Percentiles rank a stretch among this genome's conserved stretches.
These are phyloP conservation scores for Pterostichus niger DNA, from an alignment of 2,888 invertebrate genomes.

Conservation along the genomic window DNA sequence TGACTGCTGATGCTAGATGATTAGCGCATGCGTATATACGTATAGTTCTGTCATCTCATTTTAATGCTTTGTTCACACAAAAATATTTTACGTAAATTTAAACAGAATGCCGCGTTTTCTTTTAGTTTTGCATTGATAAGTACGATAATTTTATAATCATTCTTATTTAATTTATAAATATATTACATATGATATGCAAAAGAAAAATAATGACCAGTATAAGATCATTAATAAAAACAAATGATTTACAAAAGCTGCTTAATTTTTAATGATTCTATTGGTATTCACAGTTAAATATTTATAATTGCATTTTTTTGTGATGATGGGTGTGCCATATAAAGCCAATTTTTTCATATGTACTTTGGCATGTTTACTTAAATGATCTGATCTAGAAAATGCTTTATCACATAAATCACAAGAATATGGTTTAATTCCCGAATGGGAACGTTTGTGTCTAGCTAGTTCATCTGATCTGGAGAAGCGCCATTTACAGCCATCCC, in stretches of 20 bases:
- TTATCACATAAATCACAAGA: slow-evolving; percentile 93
- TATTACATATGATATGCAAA: not conserved
- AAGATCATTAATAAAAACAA: not conserved
- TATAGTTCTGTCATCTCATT: slow-evolving; percentile 18
- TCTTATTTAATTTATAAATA: slow-evolving; percentile 3
- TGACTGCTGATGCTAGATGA: not conserved
- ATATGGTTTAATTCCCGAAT: slow-evolving; percentile 97
- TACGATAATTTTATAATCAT: not conserved
- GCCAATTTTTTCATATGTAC: slow-evolving; percentile 85
- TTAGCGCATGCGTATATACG: slow-evolving; percentile 14
- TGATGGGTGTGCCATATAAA: slow-evolving; percentile 73
- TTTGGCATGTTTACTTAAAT: slow-evolving; percentile 94
- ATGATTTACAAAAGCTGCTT: slow-evolving; percentile 30
- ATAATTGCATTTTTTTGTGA: slow-evolving; percentile 70
- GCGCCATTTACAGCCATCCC: slow-evolving; percentile 90
- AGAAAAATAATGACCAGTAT: not conserved
- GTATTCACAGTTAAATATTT: slow-evolving; percentile 60
- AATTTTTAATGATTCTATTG: slow-evolving; percentile 14
- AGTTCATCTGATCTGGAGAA: slow-evolving; percentile 97
- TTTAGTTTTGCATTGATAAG: not conserved
- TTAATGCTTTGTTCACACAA: slow-evolving; percentile 21
- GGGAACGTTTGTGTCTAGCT: slow-evolving; percentile 95
- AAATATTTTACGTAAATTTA: slow-evolving; percentile 14
- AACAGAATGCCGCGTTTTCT: not conserved
- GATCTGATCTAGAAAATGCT: slow-evolving; percentile 95